Evolutionary conservation across 2,113 vertebrate genomes (phyloP), one percentile per base, ranked within the genome.

Genomic region (Rhinopomastus cyanomelas): DNA sequence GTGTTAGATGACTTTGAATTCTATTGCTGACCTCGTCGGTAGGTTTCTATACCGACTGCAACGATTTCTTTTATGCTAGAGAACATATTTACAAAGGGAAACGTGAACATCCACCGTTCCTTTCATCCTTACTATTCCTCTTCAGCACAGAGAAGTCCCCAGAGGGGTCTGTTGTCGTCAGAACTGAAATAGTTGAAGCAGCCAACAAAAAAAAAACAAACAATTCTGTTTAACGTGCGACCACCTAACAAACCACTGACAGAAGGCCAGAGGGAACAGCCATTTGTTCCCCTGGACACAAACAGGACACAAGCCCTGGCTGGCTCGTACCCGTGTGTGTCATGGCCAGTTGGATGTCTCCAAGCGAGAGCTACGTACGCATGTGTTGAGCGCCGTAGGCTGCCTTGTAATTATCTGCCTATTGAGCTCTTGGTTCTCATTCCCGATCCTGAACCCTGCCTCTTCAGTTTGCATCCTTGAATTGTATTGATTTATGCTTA

Each of bases 61-160:
- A 60, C 76, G 32, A 5, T 82, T 68, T 42, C 26, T 80, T 81
- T 88, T 71, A 80, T 46, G 26, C 67, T 68, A 61, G 74, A 85
- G 78, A 13, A 66, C 39, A 56, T 44, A 57, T 92, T 87, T 94
- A 89, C 81, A 92, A 76, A 89, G 23, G 12, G 12, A 92, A 61
- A 59, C 72, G 37, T 60, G 64, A 82, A 87, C 49, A 69, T 56
- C 23, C 25, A 46, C 11, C 26, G 16, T 78, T 73, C 48, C 73
- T 93, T 93, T 90, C 77, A 90, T 60, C 79, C 29, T 85, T 22
- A 37, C 59, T 81, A 25, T 10, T 88, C 14, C n/a, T 83, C 22
- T 71, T 86, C 39, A 71, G 48, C 18, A 17, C n/a, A 75, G 20
- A 12, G 48, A 90, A 90, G 77, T 26, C 59, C 29, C 53, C 25